Base-by-base conservation (phyloP, 1,140 invertebrate genomes). In the Calephelis virginiensis region DNA sequence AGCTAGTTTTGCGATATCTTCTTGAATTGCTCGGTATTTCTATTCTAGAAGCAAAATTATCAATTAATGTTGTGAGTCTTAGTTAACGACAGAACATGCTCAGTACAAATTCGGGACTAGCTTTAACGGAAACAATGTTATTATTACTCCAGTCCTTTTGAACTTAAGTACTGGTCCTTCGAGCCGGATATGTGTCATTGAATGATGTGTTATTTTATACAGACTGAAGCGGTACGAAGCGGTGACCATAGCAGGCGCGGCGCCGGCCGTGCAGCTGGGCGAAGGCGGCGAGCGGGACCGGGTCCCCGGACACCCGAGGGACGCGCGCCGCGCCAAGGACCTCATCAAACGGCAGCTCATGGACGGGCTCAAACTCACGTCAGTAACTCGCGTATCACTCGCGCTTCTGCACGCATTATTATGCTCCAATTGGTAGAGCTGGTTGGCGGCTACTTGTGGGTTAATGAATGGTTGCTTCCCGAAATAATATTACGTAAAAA, bases 151-250 rank as follows among this genome's bases (percentile, higher is more conserved):
- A 9, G 13, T n/a, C 13, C 8, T 28, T 9, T 13, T 9, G 8
- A 6, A n/a, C n/a, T 49, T 14, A 49, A 49, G 14, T 14, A 49
- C 8, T 49, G 48, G 48, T 49, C 48, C 48, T 49, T 49, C 48
- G 13, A 49, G 48, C 28, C 40, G 40, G 40, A 43, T 43, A 43
- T 43, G 28, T 43, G 8, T 5, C 4, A 9, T 13, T n/a, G 10
- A 53, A 1, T n/a, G 8, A 53, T 53, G 13, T 14, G 12, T 2
- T 9, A 5, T 17, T 53, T 14, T 5, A 28, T 43, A 43, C 69
- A 91, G 90, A 47, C 59, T 91, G 37, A 85, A 89, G 65, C 83
- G 90, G 7, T 91, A 91, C 76, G 86, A 89, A 61, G 74, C 83
- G 11, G 86, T 80, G 61, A 77, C 71, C n/a, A 78, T 86, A 9